A percentile compares a stretch with the other conserved stretches of the same genome.
These are phyloP conservation scores for Pristionchus entomophagus DNA, from an alignment of 2,888 invertebrate genomes.

Conservation along the genomic window DNA sequence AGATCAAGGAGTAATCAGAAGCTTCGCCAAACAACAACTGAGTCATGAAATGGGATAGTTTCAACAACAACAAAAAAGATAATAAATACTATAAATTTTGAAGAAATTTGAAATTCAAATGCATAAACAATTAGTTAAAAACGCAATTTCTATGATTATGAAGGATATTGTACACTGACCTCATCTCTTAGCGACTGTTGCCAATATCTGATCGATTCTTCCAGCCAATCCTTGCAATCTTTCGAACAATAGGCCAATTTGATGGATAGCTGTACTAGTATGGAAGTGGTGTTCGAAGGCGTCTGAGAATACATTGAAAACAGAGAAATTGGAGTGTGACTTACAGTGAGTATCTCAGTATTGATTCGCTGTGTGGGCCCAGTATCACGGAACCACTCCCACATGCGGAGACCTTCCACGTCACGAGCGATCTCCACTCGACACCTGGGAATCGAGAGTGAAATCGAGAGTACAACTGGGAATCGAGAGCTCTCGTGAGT, in stretches of 20 bases:
- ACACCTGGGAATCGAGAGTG: too few species aligned
- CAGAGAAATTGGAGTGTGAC: neutral
- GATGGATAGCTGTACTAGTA: neutral
- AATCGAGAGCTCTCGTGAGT: too few species aligned
- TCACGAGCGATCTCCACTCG: slow-evolving; percentile 6
- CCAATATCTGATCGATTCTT: neutral
- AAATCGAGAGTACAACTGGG: too few species aligned
- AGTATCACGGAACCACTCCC: neutral
- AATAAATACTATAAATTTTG: too few species aligned
- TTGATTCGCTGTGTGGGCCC: neutral
- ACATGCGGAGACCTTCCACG: neutral
- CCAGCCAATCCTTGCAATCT: neutral
- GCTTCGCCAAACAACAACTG: neutral
- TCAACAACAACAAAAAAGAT: too few species aligned
- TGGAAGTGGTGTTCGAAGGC: neutral
- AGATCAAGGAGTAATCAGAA: neutral
- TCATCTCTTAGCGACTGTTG: neutral
- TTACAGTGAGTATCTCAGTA: neutral
- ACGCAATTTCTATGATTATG: too few species aligned
- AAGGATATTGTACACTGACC: neutral
- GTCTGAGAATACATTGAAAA: neutral
- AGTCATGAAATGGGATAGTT: neutral
- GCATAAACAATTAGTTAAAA: too few species aligned
- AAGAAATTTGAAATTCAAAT: too few species aligned
- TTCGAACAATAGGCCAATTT: slow-evolving; percentile 2